Percentiles rank a stretch among this genome's conserved stretches.
phyloP scores from a whole-genome alignment of 2,797 vertebrate species.

The Lepus oiostolus region DNA sequence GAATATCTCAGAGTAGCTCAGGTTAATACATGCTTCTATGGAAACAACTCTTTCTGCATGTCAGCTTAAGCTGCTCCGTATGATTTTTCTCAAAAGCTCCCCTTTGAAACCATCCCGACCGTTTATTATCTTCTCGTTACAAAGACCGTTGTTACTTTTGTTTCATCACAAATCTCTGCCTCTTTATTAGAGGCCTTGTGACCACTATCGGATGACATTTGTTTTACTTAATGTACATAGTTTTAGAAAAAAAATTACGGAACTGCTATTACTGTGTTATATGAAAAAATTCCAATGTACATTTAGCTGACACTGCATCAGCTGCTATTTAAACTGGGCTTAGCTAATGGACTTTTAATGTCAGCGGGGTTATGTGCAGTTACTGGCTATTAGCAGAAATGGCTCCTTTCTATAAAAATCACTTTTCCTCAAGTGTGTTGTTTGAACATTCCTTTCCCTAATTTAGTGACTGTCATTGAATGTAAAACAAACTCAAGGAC shows the following conservation, averaged over 20 bases:
- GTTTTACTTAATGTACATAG: constrained; percentile 88
- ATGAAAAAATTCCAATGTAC: constrained; percentile 88
- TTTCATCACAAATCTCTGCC: constrained; percentile 86
- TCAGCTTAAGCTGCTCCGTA: constrained; percentile 72
- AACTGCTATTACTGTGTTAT: constrained; percentile 85
- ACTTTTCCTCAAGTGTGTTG: constrained; percentile 90
- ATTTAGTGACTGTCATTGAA: constrained; percentile 92
- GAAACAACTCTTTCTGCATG: constrained; percentile 62
- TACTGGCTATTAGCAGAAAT: constrained; percentile 90
- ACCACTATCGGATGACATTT: constrained; percentile 88
- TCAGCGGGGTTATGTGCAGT: constrained; percentile 90
- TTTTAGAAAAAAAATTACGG: constrained; percentile 88
- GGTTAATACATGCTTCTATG: constrained; percentile 33
- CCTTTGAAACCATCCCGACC: constrained; percentile 79
- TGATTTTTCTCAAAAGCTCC: constrained; percentile 75
- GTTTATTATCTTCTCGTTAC: constrained; percentile 82
- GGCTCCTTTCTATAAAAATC: constrained; percentile 89
- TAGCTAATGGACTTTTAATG: constrained; percentile 96
- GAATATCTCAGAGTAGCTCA: not conserved
- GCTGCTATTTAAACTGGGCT: constrained; percentile 92
- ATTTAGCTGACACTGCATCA: constrained; percentile 93
- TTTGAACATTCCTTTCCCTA: constrained; percentile 91
- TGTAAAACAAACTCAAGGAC: constrained; percentile 89
- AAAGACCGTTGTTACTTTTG: constrained; percentile 86
- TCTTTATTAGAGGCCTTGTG: constrained; percentile 82